Evolutionary conservation across 2,888 invertebrate genomes (phyloP).

Genomic region (Amiota minor): DNA sequence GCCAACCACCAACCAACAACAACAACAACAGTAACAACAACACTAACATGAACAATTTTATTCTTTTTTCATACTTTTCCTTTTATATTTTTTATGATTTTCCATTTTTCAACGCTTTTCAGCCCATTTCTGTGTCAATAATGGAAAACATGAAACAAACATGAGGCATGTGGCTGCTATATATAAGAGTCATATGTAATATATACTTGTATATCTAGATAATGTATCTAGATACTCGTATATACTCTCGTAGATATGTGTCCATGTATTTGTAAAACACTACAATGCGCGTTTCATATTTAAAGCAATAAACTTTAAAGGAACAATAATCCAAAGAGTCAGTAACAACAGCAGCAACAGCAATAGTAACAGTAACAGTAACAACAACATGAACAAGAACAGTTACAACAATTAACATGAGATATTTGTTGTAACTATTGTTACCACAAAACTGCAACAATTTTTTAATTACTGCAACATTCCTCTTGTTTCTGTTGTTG

Average conservation of each 20-base stretch:
- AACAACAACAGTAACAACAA: constrained; percentile 31
- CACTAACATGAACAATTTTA: constrained; percentile 30
- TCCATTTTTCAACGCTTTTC: constrained; percentile 28
- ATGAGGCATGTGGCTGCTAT: constrained; percentile 4
- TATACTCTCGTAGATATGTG: background rate
- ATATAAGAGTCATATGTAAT: background rate
- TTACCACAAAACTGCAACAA: constrained; percentile 28
- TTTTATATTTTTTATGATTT: constrained; percentile 19
- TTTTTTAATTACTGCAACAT: constrained; percentile 29
- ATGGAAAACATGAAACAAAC: constrained; percentile 13
- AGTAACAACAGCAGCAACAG: constrained; percentile 1
- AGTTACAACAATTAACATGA: constrained; percentile 14
- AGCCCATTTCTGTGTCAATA: constrained; percentile 29
- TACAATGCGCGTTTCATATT: constrained; percentile 19
- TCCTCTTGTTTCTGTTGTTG: background rate
- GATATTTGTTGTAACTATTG: background rate
- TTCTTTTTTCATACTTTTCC: constrained; percentile 14
- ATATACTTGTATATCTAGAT: background rate
- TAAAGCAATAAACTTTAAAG: constrained; percentile 19
- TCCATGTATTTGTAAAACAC: background rate
- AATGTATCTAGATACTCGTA: background rate
- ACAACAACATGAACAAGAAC: background rate
- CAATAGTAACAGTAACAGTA: background rate
- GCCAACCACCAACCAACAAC: constrained; percentile 20
- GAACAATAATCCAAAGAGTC: background rate